Evolutionary conservation across 1,140 invertebrate genomes (phyloP).

Genomic region (Bombus difficillimus): DNA sequence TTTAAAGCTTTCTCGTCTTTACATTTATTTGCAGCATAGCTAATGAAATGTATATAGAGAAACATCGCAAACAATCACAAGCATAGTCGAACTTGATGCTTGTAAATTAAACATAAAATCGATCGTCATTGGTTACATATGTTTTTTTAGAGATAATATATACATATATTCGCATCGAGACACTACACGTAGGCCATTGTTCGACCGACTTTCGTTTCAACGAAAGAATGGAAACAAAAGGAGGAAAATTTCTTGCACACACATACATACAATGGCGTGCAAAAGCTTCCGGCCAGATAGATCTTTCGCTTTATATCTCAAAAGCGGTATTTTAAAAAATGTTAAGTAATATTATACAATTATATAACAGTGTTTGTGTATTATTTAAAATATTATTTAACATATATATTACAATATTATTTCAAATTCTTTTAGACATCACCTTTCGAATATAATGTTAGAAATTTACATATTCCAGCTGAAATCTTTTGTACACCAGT

Average conservation of each 20-base stretch:
- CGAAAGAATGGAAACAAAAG: not conserved
- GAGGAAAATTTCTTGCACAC: not conserved
- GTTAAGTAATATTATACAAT: no score
- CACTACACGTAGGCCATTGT: not conserved
- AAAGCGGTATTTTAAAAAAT: no score
- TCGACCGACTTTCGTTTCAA: conserved; percentile 1
- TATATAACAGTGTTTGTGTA: no score
- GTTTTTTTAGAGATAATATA: conserved; percentile 39
- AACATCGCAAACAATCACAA: not conserved
- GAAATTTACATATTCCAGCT: no score
- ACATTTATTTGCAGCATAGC: not conserved
- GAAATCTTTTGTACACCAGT: no score
- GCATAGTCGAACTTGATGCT: not conserved
- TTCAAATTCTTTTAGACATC: no score
- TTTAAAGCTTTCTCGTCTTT: not conserved
- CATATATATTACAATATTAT: no score
- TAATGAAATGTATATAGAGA: conserved; percentile 2
- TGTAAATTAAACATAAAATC: conserved; percentile 25
- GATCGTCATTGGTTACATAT: conserved; percentile 19
- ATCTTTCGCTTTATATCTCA: no score
- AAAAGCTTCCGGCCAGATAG: no score
- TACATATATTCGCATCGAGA: conserved; percentile 41
- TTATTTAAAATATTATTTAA: no score
- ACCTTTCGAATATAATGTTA: no score
- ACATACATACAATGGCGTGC: not conserved